Conservation (phyloP, 2,113 vertebrate species). For the Chaetura pelagica region DNA sequence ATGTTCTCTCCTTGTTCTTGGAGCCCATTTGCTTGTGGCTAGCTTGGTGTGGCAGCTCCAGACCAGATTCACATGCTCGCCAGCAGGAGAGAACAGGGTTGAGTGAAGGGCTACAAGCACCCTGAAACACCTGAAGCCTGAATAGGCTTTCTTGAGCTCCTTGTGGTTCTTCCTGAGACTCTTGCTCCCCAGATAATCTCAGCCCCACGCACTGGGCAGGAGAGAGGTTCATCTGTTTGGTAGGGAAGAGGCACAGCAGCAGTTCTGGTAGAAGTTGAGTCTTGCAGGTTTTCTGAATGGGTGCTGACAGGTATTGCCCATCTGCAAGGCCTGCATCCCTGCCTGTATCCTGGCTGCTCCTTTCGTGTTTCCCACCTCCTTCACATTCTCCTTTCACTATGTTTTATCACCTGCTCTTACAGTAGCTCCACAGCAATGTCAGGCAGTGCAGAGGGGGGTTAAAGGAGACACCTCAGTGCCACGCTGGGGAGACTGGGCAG, state of each 20-base stretch:
- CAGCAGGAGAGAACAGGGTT: background rate
- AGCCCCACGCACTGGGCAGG: fast-evolving
- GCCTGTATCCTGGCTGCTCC: fast-evolving
- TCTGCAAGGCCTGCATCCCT: background rate
- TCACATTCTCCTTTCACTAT: fast-evolving
- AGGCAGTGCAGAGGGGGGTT: background rate
- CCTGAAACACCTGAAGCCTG: background rate
- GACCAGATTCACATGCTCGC: background rate
- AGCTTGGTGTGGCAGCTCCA: background rate
- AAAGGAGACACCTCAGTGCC: fast-evolving
- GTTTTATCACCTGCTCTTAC: background rate
- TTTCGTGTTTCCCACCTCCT: background rate
- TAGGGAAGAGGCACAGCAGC: background rate
- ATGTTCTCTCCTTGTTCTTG: background rate
- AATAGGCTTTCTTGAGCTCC: background rate
- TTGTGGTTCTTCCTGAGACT: background rate
- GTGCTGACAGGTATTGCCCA: background rate
- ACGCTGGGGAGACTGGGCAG: background rate
- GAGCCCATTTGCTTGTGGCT: background rate
- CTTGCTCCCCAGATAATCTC: background rate
- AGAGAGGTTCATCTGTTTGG: fast-evolving
- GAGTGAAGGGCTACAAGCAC: background rate
- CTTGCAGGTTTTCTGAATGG: background rate
- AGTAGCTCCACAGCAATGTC: fast-evolving
- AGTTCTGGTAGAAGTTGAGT: background rate